phyloP scores from a whole-genome alignment of 2,113 vertebrate species.

The Centropus bengalensis region DNA sequence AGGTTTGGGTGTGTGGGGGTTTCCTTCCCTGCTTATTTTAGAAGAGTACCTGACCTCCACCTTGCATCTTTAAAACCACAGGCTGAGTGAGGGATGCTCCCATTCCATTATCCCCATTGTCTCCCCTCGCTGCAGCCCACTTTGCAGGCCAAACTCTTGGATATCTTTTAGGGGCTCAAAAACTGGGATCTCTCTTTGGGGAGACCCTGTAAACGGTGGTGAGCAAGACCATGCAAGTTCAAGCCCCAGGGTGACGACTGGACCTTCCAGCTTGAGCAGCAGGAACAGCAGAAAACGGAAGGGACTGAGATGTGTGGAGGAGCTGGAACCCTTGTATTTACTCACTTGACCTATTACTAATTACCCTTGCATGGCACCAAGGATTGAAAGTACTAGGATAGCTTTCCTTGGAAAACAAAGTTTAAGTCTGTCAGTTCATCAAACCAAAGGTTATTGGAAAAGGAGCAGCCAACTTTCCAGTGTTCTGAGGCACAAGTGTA shows the following conservation, averaged over 20 bases:
- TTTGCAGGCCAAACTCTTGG: background rate
- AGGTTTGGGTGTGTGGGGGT: background rate
- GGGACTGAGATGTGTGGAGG: background rate
- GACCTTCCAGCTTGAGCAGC: background rate
- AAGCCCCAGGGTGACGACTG: background rate
- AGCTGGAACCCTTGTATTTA: too few species aligned
- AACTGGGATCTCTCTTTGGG: background rate
- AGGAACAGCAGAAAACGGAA: fast-evolving
- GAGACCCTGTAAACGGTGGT: background rate
- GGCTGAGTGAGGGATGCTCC: background rate
- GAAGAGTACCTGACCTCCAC: fast-evolving
- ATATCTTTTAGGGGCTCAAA: background rate
- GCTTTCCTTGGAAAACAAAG: background rate
- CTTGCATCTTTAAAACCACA: background rate
- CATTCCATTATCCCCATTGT: too few species aligned
- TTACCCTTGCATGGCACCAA: background rate
- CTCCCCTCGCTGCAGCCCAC: background rate
- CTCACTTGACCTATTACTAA: too few species aligned
- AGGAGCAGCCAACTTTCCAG: background rate
- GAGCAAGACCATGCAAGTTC: background rate
- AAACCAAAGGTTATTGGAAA: background rate
- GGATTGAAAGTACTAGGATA: fast-evolving
- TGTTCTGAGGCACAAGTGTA: background rate
- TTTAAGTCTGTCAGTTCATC: background rate
- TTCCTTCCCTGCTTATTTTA: background rate